Evolutionary conservation across 2,113 vertebrate genomes (phyloP), one percentile per base, ranked within the genome.

Genomic region (Tringa solitaria): DNA sequence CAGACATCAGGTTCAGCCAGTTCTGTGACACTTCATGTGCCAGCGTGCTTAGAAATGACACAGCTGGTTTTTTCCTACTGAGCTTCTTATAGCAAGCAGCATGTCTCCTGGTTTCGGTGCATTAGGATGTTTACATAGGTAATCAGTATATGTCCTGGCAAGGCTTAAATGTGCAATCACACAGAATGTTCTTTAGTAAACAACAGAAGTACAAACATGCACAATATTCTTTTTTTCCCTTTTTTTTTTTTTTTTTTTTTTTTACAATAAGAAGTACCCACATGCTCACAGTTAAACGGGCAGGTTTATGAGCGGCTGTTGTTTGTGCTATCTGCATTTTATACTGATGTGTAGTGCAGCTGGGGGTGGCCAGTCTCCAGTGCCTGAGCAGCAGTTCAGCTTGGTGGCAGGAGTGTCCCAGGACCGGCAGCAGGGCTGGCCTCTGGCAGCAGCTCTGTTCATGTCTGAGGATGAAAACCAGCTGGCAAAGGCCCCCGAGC

Each of bases 281-380:
- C 30, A 1, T 39, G 14, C 28, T 48, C 20, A 1, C 39, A n/a
- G 43, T 32, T 41, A 5, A 43, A 4, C 7, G 15, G 23, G 23
- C 24, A 3, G 32, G 3, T 3, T 32, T 65, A 6, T 14, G 21
- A 68, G 61, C 7, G 22, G 1, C 68, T 43, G 37, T 20, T n/a
- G 15, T 37, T 41, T 43, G 53, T 73, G 63, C 64, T 39, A 2
- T 43, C 15, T 21, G 3, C 3, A 0, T 8, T 1, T 26, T 8
- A 27, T 12, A 6, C 56, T 37, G 3, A 3, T 27, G 2, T 5
- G 41, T 16, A 6, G 39, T 10, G 54, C 64, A 10, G 4, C 1
- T 8, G 0, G 0, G 51, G 51, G 21, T 21, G 37, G 41, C 30
- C 17, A 0, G 3, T 28, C 14, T 14, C 4, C 4, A 15, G 45